phyloP scores from a whole-genome alignment of 2,888 invertebrate genomes.

The Sarcophaga rosellei region DNA sequence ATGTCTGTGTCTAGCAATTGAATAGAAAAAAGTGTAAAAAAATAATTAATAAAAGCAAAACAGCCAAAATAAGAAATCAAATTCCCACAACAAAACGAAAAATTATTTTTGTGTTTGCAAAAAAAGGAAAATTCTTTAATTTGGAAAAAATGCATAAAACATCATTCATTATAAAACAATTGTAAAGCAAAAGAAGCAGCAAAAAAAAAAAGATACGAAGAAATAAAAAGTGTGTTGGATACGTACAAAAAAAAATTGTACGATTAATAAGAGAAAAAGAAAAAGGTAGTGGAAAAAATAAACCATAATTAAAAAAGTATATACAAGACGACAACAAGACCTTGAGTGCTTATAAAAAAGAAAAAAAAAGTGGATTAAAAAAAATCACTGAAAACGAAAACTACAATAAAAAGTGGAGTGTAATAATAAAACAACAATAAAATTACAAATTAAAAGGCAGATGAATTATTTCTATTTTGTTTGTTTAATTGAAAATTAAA shows the following conservation, averaged over 20 bases:
- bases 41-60: slow-evolving; percentile 39
- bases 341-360: slow-evolving; percentile 56
- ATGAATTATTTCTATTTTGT: too few species aligned
- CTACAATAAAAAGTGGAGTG: slow-evolving; percentile 50
- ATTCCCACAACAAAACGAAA: slow-evolving; percentile 16
- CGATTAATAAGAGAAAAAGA: slow-evolving; percentile 29
- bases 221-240: slow-evolving; percentile 25
- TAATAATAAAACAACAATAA: slow-evolving; percentile 41
- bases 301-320: slow-evolving; percentile 48
- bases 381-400: slow-evolving; percentile 46
- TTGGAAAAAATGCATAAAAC: slow-evolving; percentile 28
- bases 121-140: not conserved
- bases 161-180: slow-evolving; percentile 18
- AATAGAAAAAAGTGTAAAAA: slow-evolving; percentile 57
- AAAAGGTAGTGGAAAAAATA: slow-evolving; percentile 39
- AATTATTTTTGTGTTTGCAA: not conserved
- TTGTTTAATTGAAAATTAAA: not conserved
- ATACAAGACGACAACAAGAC: slow-evolving; percentile 49
- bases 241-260: slow-evolving; percentile 22
- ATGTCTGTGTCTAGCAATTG: slow-evolving; percentile 71
- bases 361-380: slow-evolving; percentile 35
- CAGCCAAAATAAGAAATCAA: slow-evolving; percentile 50
- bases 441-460: slow-evolving; percentile 29
- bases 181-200: slow-evolving; percentile 25
- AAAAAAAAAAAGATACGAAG: slow-evolving; percentile 34